These are phyloP conservation scores for Muscidifurax raptorellus DNA, from an alignment of 1,140 invertebrate species.

Conservation along the genomic window DNA sequence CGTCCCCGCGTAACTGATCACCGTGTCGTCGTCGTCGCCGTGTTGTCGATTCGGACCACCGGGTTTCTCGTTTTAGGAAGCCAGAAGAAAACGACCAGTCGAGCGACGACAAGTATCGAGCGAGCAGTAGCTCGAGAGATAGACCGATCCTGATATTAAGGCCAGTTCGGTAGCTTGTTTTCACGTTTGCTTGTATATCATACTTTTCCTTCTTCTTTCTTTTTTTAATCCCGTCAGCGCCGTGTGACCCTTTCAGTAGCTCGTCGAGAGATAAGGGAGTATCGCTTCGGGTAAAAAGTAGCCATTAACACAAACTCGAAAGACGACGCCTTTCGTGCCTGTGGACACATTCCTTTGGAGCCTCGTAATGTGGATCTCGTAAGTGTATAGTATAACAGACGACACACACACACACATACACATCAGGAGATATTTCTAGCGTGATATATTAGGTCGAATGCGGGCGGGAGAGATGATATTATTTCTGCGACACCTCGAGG, in stretches of 20 bases:
- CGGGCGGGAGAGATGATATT: neutral
- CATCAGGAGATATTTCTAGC: constrained; percentile 2
- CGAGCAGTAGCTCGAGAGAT: constrained; percentile 16
- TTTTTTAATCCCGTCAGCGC: neutral
- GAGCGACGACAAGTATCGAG: neutral
- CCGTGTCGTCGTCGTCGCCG: neutral
- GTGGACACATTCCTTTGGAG: constrained; percentile 15
- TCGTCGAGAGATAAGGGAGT: constrained; percentile 29
- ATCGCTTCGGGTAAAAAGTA: constrained; percentile 19
- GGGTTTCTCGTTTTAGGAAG: constrained; percentile 50
- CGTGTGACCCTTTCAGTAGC: constrained; percentile 48
- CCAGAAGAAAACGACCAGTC: constrained; percentile 21
- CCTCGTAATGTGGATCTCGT: constrained; percentile 21
- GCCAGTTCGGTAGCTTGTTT: constrained; percentile 55
- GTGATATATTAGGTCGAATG: constrained; percentile 3
- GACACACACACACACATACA: neutral
- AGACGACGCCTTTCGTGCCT: constrained; percentile 27
- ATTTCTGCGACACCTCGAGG: neutral
- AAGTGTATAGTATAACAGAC: neutral
- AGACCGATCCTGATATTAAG: constrained; percentile 36
- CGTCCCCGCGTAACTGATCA: constrained; percentile 51
- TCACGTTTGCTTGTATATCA: constrained; percentile 12
- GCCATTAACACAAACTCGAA: constrained; percentile 45
- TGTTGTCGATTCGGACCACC: constrained; percentile 48
- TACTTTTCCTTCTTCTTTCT: neutral